Evolutionary conservation across 2,797 vertebrate genomes (phyloP).

Genomic region (Syngnathus acus): DNA sequence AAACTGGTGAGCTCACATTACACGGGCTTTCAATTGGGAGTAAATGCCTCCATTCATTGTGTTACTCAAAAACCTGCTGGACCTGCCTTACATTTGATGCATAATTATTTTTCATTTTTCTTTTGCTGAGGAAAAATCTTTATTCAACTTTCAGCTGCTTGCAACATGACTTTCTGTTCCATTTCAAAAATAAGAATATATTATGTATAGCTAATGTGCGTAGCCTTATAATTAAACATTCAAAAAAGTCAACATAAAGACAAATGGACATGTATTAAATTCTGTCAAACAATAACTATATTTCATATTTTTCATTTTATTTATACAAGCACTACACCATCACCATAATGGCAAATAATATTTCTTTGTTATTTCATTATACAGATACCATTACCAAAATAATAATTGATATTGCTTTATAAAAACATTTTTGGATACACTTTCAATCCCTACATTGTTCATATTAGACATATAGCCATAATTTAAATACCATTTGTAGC

Average conservation of each 20-base stretch:
- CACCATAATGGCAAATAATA: too few species aligned
- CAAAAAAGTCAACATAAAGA: neutral
- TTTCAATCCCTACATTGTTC: neutral
- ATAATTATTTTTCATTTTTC: conserved; percentile 3
- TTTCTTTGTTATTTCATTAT: too few species aligned
- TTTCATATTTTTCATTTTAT: neutral
- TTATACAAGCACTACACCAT: too few species aligned
- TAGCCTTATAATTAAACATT: too few species aligned
- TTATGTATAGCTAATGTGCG: too few species aligned
- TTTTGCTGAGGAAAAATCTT: neutral
- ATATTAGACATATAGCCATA: neutral
- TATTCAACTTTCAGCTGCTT: neutral
- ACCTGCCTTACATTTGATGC: conserved; percentile 19
- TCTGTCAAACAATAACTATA: too few species aligned
- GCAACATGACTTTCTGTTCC: neutral
- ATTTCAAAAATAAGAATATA: neutral
- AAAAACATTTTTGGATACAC: neutral
- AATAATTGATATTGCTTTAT: neutral
- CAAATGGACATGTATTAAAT: too few species aligned
- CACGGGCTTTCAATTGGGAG: conserved; percentile 23
- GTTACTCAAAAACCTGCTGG: conserved; percentile 34
- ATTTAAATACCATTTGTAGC: neutral
- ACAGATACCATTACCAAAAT: too few species aligned
- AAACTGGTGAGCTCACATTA: conserved; percentile 18
- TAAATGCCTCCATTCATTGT: conserved; percentile 46